Base-by-base conservation (phyloP, 2,888 invertebrate species). In the Saturnia japonica region DNA sequence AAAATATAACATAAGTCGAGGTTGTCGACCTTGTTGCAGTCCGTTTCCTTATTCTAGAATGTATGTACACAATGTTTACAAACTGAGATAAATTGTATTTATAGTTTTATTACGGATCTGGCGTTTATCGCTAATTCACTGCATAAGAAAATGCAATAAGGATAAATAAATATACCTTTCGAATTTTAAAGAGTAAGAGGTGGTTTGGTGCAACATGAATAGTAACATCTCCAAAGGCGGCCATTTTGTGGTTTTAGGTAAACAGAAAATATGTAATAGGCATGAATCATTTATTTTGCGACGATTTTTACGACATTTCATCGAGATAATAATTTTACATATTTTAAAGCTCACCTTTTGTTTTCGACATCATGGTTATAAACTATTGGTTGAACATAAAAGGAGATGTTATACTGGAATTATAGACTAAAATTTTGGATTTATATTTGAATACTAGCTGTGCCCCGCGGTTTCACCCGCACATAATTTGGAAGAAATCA, bases 11-110 rank as follows among this genome's bases (percentile, higher is more conserved):
- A 40, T 64, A 64, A 34, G 19, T 16, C 1, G 64, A 43, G 71
- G 60, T 74, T 73, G 70, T 74, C 71, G 76, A 78, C 74, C 74
- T 78, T 75, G 71, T 28, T 57, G 70, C 62, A 62, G 72, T 62
- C 68, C 66, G 45, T 77, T 74, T 76, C 72, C 74, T 78, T 71
- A 70, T 75, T 75, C 75, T 77, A 74, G 72, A 78, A 76, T 67
- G 66, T 76, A 78, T 74, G 73, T 76, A 57, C 47, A 51, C 66
- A 19, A 70, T 75, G 73, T 67, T 57, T 64, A 16, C 22, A 40
- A 28, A 28, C 28, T 60, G 57, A 28, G 4, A 28, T 14, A 60
- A 16, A 60, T 68, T 43, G 64, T 62, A 54, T 67, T 54, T 54
- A 40, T 42, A 67, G 34, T 25, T 54, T 60, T 3, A 14, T 60